Evolutionary conservation across 2,888 invertebrate species (phyloP).

Genomic region (Dryobotodes eremita): DNA sequence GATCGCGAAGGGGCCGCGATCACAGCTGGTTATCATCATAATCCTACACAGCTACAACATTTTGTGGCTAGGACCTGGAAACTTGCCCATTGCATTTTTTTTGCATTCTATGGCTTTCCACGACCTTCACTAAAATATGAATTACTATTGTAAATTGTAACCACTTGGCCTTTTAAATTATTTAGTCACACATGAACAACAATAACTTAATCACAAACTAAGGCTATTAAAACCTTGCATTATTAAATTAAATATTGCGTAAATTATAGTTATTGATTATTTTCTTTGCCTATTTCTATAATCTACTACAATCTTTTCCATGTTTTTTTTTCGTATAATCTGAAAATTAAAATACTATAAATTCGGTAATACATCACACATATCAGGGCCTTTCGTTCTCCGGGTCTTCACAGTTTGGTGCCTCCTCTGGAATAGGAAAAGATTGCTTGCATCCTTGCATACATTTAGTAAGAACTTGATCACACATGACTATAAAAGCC

Average conservation of each 20-base stretch:
- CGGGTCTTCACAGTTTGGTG: not conserved
- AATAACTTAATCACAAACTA: slow-evolving; percentile 2
- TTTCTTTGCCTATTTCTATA: not conserved
- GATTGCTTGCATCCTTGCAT: not conserved
- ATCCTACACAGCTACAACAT: too few species aligned
- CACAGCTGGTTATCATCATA: not conserved
- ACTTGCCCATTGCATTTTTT: not conserved
- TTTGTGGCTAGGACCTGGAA: not conserved
- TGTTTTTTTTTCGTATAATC: not conserved
- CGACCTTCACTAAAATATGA: not conserved
- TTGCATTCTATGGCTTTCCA: not conserved
- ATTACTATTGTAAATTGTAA: not conserved
- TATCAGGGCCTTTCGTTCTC: not conserved
- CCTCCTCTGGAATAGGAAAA: not conserved
- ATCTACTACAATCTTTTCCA: not conserved
- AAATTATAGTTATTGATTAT: not conserved
- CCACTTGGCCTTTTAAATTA: not conserved
- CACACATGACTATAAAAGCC: too few species aligned
- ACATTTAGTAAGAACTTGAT: not conserved
- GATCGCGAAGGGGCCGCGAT: not conserved
- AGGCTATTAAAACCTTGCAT: not conserved
- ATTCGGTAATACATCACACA: not conserved
- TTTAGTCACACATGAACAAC: slow-evolving; percentile 24
- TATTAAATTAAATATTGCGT: slow-evolving; percentile 1
- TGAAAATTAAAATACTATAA: not conserved